Evolutionary conservation across 2,888 invertebrate species (phyloP), one percentile per base, ranked within the genome.

Genomic region (Scaeva pyrastri): DNA sequence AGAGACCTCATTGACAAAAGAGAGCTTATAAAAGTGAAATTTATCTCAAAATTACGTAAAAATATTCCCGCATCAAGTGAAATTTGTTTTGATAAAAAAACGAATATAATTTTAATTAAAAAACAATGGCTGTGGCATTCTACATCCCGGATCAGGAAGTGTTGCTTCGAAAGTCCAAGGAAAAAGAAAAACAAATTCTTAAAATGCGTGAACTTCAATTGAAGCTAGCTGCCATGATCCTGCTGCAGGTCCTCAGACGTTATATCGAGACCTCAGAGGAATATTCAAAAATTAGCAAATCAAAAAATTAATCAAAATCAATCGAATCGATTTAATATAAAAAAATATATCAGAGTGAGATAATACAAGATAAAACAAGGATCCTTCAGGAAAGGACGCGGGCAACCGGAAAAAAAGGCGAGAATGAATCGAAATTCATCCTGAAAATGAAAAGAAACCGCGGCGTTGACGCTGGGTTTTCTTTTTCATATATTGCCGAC

Each of bases 61-160:
- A 70, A 88, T 76, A 89, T 31, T 2, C 31, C 8, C 31, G 31
- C 26, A 26, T 58, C 72, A 73, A 88, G 80, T 88, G 43, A 66
- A 71, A 39, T n/a, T 71, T 21, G 11, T 52, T n/a, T 2, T 14
- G 2, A 16, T 19, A 50, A 50, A 26, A 14, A 52, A 23, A 52
- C 14, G 2, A 26, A 26, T n/a, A 23, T 14, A 45, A 56, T 31
- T 71, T 39, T 19, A 19, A 31, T 23, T 60, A 41, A 3, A 62
- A 41, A 60, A 89, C 64, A 89, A 91, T 91, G 91, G 91, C 91
- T 39, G 89, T 91, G 76, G 92, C 91, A 55, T 91, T 91, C 68
- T 91, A 89, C 60, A 92, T 91, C 66, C 91, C 91, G 68, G 92
- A 91, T 76, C 92, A 92, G 88, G 90, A 90, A 26, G 89, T 80